phyloP scores from a whole-genome alignment of 2,888 invertebrate genomes.

The Heteropelma amictum region DNA sequence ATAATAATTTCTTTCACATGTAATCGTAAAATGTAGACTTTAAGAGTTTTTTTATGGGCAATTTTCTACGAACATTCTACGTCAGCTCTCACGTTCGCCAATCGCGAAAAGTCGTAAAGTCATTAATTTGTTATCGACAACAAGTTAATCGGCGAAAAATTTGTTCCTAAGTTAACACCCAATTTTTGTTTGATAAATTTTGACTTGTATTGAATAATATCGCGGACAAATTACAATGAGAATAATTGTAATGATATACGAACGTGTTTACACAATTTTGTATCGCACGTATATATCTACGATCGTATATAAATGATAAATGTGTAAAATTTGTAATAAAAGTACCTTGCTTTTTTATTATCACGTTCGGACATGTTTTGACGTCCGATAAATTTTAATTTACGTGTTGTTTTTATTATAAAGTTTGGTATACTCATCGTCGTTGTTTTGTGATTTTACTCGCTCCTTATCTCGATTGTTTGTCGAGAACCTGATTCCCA shows the following conservation, averaged over 20 bases:
- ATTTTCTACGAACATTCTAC: too few species aligned
- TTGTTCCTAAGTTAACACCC: too few species aligned
- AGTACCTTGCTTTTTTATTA: too few species aligned
- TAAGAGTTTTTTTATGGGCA: neutral
- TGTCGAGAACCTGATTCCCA: neutral
- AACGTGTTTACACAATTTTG: neutral
- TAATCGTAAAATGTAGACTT: neutral
- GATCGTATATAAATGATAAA: neutral
- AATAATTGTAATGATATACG: neutral
- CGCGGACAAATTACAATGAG: neutral
- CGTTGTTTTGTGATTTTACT: neutral
- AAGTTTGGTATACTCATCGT: neutral
- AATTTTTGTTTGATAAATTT: too few species aligned
- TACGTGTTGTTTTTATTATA: too few species aligned
- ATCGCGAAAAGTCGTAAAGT: neutral
- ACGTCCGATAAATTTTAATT: too few species aligned
- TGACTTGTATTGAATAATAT: neutral
- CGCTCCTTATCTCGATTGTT: conserved; percentile 14
- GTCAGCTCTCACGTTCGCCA: too few species aligned
- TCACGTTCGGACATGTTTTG: too few species aligned
- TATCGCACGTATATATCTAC: neutral
- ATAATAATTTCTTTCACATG: neutral
- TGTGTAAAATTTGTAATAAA: too few species aligned
- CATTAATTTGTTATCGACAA: conserved; percentile 10
- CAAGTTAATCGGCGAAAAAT: conserved; percentile 13